A percentile compares a stretch with the other conserved stretches of the same genome.
phyloP scores from a whole-genome alignment of 2,888 invertebrate genomes.

The Perizoma flavofasciatum region DNA sequence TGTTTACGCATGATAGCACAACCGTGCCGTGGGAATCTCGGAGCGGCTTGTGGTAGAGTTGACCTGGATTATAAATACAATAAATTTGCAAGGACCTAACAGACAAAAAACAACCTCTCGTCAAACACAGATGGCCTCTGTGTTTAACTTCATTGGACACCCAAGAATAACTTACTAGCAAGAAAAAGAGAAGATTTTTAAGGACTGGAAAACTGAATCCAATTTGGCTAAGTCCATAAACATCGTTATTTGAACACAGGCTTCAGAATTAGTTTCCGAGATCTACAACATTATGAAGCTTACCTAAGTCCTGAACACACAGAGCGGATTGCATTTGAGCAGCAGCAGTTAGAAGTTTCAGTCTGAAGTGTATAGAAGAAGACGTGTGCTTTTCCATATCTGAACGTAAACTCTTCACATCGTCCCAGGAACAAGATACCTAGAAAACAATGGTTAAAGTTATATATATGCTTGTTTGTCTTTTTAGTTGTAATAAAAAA shows the following conservation, averaged over 20 bases:
- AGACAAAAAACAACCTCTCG: too few species aligned
- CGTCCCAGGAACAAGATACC: slow-evolving; percentile 98
- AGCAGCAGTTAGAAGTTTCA: slow-evolving; percentile 95
- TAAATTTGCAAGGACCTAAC: too few species aligned
- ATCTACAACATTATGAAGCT: slow-evolving; percentile 9
- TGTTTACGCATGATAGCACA: slow-evolving; percentile 93
- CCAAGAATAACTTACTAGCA: too few species aligned
- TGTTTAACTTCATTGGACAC: too few species aligned
- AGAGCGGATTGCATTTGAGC: slow-evolving; percentile 96
- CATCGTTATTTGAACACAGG: too few species aligned
- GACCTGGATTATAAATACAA: slow-evolving; percentile 77
- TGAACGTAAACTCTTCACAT: slow-evolving; percentile 94
- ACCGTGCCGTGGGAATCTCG: slow-evolving; percentile 95
- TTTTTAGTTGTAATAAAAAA: neutral
- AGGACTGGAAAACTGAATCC: too few species aligned
- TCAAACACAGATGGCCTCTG: too few species aligned
- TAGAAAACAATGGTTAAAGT: slow-evolving; percentile 48
- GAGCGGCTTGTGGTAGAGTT: slow-evolving; percentile 95
- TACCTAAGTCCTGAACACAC: slow-evolving; percentile 94
- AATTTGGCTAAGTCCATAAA: too few species aligned
- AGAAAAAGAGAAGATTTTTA: too few species aligned
- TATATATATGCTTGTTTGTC: neutral
- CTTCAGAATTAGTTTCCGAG: too few species aligned
- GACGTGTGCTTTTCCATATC: slow-evolving; percentile 98
- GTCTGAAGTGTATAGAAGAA: slow-evolving; percentile 95